Evolutionary conservation across 2,113 vertebrate species (phyloP), one percentile per base, ranked within the genome.

Genomic region (Gambusia holbrooki): DNA sequence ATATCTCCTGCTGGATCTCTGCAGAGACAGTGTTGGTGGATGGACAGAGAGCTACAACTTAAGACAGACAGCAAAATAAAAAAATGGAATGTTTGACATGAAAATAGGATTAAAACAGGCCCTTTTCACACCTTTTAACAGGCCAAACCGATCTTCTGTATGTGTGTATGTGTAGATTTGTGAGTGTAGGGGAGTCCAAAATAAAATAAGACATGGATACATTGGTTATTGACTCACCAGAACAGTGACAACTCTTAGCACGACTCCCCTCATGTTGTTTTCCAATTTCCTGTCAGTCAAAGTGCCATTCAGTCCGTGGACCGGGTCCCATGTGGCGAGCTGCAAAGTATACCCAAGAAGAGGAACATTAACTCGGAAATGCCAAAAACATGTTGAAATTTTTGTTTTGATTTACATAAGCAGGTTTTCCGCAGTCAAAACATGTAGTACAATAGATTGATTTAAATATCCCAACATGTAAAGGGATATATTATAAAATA

Each of bases 211-310:
- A 42, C 40, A 42, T 33, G 30, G 68, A 74, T 32, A 69, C 54
- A 68, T 17, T 27, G 8, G 65, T 69, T 12, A 70, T 48, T 6
- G 64, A 86, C 97, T 96, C 94, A 99, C 98, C 96, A 99, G 90
- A 62, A 99, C 96, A 35, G 97, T 98, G 48, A 98, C 98, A n/a
- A 99, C 96, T 4, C 97, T 96, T 0, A 99, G 94, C 62, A 98
- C 96, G 51, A 99, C 97, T 5, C 98, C 98, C 76, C 97, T 92
- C 97, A 99, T 99, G 88, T 99, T 99, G 79, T 99, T 99, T 87
- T 99, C 98, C 92, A 99, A 84, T 82, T 97, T 98, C 84, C 97
- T 96, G 93, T 99, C 98, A 3, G 97, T 97, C 71, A 99, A 93
- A 1, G 97, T 98, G 54, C 98, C 98, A 62, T 99, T 99, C 79